phyloP scores from a whole-genome alignment of 92 coral and sea anemone genomes.

The Isaurus tuberculatus region DNA sequence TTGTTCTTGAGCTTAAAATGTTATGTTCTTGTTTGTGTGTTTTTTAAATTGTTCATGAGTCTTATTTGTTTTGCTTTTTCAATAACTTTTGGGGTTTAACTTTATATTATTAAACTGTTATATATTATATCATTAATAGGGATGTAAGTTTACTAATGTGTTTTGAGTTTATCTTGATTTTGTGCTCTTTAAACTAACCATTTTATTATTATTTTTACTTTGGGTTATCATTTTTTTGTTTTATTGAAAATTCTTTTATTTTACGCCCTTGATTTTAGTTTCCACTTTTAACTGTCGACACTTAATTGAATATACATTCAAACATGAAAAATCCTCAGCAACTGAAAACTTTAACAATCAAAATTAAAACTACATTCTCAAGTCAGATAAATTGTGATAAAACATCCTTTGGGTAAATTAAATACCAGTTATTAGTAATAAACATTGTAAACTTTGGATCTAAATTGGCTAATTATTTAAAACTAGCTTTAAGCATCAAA shows the following conservation, averaged over 20 bases:
- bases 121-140: no score
- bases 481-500: background rate
- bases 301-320: background rate
- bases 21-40: background rate
- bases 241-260: background rate
- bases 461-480: no score
- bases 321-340: background rate
- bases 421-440: no score
- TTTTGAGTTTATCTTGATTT: no score
- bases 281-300: background rate
- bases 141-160: no score
- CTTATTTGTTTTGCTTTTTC: background rate
- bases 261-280: background rate
- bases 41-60: background rate
- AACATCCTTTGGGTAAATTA: conserved; percentile 37
- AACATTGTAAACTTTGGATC: no score
- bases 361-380: background rate
- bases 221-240: background rate
- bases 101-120: no score
- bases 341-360: background rate
- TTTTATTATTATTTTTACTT: background rate
- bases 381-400: conserved; percentile 40
- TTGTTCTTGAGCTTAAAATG: conserved; percentile 24
- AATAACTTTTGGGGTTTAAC: no score
- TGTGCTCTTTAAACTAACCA: no score